Evolutionary conservation across 2,888 invertebrate species (phyloP).

Genomic region (Anticlea derivata): DNA sequence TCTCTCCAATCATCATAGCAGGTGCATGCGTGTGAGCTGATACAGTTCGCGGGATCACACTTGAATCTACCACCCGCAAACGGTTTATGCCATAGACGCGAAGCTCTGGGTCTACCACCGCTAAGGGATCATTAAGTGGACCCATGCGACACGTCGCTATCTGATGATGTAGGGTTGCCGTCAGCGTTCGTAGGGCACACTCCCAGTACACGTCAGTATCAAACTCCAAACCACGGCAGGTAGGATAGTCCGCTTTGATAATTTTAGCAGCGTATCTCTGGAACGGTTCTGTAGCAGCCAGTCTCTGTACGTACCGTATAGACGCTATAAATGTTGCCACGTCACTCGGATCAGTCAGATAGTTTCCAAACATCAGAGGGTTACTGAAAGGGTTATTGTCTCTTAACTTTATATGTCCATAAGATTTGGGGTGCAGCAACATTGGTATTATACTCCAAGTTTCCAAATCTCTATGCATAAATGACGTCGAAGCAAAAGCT

Average conservation of each 20-base stretch:
- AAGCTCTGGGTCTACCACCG: constrained; percentile 86
- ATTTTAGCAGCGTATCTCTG: constrained; percentile 81
- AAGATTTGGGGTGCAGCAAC: constrained; percentile 89
- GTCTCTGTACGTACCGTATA: constrained; percentile 84
- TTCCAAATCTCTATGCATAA: constrained; percentile 60
- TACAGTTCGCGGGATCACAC: constrained; percentile 86
- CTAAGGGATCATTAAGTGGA: constrained; percentile 81
- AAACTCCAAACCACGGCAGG: constrained; percentile 74
- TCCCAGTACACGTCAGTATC: constrained; percentile 88
- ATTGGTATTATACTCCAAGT: constrained; percentile 86
- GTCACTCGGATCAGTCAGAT: constrained; percentile 86
- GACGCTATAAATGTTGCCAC: constrained; percentile 84
- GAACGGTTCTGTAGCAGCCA: constrained; percentile 84
- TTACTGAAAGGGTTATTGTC: constrained; percentile 89
- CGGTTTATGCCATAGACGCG: constrained; percentile 84
- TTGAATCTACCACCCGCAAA: constrained; percentile 87
- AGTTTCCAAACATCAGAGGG: constrained; percentile 92
- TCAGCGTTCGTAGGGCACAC: constrained; percentile 85
- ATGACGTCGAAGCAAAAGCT: constrained; percentile 81
- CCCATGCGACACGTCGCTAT: constrained; percentile 90
- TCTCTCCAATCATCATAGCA: constrained; percentile 88
- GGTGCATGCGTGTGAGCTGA: constrained; percentile 88
- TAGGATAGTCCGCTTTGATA: constrained; percentile 77
- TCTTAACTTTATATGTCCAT: constrained; percentile 87
- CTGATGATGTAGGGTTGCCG: constrained; percentile 86